A percentile compares a stretch with the other conserved stretches of the same genome.
Conservation (phyloP, 2,113 vertebrate species). For the Lophius piscatorius region DNA sequence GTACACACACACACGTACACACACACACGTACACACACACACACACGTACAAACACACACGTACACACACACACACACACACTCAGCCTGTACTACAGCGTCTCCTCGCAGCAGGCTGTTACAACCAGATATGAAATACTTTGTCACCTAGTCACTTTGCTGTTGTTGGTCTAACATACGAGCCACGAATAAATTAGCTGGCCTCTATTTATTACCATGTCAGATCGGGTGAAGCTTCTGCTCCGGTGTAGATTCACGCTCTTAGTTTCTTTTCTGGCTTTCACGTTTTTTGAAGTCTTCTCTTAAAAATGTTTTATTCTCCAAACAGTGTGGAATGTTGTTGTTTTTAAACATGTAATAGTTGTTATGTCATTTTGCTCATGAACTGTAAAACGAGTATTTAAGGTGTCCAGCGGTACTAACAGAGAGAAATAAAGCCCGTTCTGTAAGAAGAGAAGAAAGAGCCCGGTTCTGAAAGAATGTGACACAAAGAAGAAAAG, state of each 20-base stretch:
- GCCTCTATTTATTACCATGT: conserved; percentile 63
- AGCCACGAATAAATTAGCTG: conserved; percentile 15
- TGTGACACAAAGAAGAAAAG: too few species aligned
- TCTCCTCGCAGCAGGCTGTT: conserved; percentile 54
- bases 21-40: too few species aligned
- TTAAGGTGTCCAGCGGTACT: conserved; percentile 46
- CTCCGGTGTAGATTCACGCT: conserved; percentile 33
- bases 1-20: too few species aligned
- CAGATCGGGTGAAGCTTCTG: conserved; percentile 15
- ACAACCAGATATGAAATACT: conserved; percentile 65
- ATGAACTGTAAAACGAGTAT: conserved; percentile 16
- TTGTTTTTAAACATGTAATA: conserved; percentile 35
- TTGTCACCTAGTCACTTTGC: conserved; percentile 42
- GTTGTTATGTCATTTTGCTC: conserved; percentile 40
- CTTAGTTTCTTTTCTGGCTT: conserved; percentile 24
- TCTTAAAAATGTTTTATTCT: conserved; percentile 26
- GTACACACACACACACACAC: too few species aligned
- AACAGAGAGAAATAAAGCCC: conserved; percentile 24
- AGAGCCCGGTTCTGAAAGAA: too few species aligned
- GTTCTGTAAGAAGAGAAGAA: too few species aligned
- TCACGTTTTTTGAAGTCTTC: conserved; percentile 20
- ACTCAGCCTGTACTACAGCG: conserved; percentile 44
- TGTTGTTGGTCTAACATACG: conserved; percentile 16
- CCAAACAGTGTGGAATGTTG: conserved; percentile 11
- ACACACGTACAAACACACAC: too few species aligned